Evolutionary conservation across 2,113 vertebrate genomes (phyloP), one percentile per base, ranked within the genome.

Genomic region (Vanacampus margaritifer): DNA sequence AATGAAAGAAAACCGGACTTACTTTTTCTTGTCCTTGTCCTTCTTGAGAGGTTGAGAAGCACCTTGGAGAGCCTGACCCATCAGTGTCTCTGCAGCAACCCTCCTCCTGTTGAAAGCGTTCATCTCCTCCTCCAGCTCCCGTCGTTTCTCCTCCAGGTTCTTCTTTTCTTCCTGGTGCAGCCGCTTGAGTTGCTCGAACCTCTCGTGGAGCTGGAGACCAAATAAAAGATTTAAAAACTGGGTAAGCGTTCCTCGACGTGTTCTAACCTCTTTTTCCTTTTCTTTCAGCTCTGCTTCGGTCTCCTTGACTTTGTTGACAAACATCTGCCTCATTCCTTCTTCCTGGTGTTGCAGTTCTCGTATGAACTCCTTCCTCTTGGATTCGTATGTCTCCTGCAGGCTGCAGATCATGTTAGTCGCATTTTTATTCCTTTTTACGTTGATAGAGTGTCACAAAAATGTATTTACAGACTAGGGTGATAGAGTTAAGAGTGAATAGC

Each of bases 11-110:
- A 66, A 48, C 4, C 9, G 14, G 28, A 85, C 95, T 94, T 94
- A 97, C 96, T 96, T 98, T 91, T 96, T 98, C 92, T 91, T 96
- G 89, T 98, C 96, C 85, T 97, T 98, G 87, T 98, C 96, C 88
- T 95, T 97, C 88, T 93, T 94, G 80, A 96, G 86, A 0, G 95
- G 93, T 82, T 95, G 86, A 36, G 94, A 93, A 75, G 82, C 85
- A 24, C 94, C 93, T 60, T 94, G 94, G 73, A 95, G 79, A 37
- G 93, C 92, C 74, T 98, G 96, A 3, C 92, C 93, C 89, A 96
- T 95, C 89, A 98, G 90, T 3, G 94, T 92, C 82, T 98, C 95
- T 58, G 95, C 90, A 0, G 95, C 95, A 0, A 94, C 92, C 89
- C 94, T 98, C 80, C 94, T 84, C 79, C 93, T 90, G 75, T 94